Conservation (phyloP, 2,113 vertebrate genomes). For the Acanthisitta chloris region DNA sequence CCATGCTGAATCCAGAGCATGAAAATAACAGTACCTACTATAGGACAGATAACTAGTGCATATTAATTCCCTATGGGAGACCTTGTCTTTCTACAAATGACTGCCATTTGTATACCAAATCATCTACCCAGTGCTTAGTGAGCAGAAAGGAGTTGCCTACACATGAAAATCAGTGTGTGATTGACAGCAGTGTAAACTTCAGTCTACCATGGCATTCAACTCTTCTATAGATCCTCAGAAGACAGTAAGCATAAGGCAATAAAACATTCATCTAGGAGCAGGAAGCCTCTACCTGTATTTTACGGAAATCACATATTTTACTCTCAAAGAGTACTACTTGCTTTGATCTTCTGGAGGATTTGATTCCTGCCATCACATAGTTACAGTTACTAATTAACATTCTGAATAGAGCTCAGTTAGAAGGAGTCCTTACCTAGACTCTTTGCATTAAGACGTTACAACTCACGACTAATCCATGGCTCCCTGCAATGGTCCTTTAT, state of each 20-base stretch:
- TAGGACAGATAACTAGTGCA: neutral
- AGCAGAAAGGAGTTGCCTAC: neutral
- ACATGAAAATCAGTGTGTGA: neutral
- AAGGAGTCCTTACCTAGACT: slow-evolving; percentile 3
- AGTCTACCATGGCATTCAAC: neutral
- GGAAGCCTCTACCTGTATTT: neutral
- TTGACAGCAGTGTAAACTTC: neutral
- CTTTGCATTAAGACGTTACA: slow-evolving; percentile 19
- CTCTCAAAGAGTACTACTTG: neutral
- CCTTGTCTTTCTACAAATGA: neutral
- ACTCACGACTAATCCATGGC: slow-evolving; percentile 49
- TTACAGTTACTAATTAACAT: neutral
- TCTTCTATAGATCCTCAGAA: neutral
- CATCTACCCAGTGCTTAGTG: neutral
- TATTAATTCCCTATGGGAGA: neutral
- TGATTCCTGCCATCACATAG: neutral
- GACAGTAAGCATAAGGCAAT: neutral
- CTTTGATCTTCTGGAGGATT: neutral
- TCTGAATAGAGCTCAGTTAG: neutral
- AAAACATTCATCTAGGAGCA: neutral
- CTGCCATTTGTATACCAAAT: neutral
- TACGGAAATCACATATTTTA: neutral
- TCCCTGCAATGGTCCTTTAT: slow-evolving; percentile 39
- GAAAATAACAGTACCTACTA: neutral
- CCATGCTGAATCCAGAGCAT: neutral